phyloP scores from a whole-genome alignment of 2,113 vertebrate species.

The Nanger granti region DNA sequence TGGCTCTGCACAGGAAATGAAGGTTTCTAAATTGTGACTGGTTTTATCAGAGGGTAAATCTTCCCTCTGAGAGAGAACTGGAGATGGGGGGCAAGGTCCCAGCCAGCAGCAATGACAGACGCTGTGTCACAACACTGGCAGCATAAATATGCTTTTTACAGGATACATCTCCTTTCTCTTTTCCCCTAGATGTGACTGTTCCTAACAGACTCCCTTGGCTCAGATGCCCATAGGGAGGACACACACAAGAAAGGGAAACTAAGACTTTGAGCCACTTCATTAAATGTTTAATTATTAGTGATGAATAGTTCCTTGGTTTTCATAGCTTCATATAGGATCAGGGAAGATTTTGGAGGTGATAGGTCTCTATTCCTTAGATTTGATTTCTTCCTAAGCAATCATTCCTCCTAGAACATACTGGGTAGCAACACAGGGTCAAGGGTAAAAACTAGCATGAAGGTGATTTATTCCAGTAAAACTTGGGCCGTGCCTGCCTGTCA shows the following conservation, averaged over 20 bases:
- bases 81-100: conserved; percentile 24
- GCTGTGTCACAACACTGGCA: conserved; percentile 14
- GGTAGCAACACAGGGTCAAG: conserved; percentile 47
- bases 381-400: conserved; percentile 36
- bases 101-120: not conserved
- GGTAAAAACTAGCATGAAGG: conserved; percentile 62
- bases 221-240: not conserved
- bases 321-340: conserved; percentile 7
- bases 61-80: not conserved
- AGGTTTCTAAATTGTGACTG: conserved; percentile 4
- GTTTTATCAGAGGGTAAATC: conserved; percentile 28
- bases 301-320: not conserved
- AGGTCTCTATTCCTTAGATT: not conserved
- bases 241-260: not conserved
- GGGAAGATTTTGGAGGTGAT: not conserved
- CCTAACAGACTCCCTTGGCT: not conserved
- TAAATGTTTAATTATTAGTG: conserved; percentile 32
- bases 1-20: conserved; percentile 27
- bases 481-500: conserved; percentile 66
- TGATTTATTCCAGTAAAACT: conserved; percentile 71
- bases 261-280: conserved; percentile 21
- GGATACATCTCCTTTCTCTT: not conserved
- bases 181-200: not conserved
- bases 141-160: not conserved
- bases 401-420: conserved; percentile 10